Evolutionary conservation across 2,113 vertebrate species (phyloP), one percentile per base, ranked within the genome.

Genomic region (Columba janthina): DNA sequence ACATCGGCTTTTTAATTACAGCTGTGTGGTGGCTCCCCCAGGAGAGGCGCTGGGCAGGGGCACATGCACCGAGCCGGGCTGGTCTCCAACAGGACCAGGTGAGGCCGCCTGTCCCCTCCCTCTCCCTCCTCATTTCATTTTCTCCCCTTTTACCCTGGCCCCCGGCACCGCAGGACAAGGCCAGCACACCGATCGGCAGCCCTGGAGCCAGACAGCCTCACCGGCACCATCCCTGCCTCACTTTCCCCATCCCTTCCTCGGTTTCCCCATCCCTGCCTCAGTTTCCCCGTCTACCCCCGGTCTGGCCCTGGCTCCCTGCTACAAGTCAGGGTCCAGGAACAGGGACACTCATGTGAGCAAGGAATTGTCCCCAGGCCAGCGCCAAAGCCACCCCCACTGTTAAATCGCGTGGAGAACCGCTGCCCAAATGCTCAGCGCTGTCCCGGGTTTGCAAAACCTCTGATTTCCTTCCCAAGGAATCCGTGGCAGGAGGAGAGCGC

Each of bases 401-500:
- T 7, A 8, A 28, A 22, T 31, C 3, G 0, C 25, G 2, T 0
- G 16, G 31, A 19, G 26, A 75, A 31, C 11, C 1, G 0, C 31
- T 31, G 32, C 64, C 18, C 6, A 54, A 82, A 42, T 2, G 15
- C 10, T 50, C 19, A 0, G n/a, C 1, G 36, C 32, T 31, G 48
- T 38, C 77, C 21, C 3, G 56, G 50, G 12, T 58, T 20, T 14
- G n/a, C 56, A 38, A 81, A 80, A 51, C 20, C 3, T 38, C 28
- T 8, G 0, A 7, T 60, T 70, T 50, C 72, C 44, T 14, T 61
- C 56, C 42, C 24, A 15, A 28, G 84, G 54, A 28, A 3, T 2
- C 10, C 4, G 0, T 0, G 64, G 67, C 24, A 26, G 83, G 19
- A 44, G 46, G 57, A 67, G n/a, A 46, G 29, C 4, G 4, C 4